A percentile compares a stretch with the other conserved stretches of the same genome.
phyloP scores from a whole-genome alignment of 53 echinoderm and acorn worm genomes.

The Mesocentrotus franciscanus region DNA sequence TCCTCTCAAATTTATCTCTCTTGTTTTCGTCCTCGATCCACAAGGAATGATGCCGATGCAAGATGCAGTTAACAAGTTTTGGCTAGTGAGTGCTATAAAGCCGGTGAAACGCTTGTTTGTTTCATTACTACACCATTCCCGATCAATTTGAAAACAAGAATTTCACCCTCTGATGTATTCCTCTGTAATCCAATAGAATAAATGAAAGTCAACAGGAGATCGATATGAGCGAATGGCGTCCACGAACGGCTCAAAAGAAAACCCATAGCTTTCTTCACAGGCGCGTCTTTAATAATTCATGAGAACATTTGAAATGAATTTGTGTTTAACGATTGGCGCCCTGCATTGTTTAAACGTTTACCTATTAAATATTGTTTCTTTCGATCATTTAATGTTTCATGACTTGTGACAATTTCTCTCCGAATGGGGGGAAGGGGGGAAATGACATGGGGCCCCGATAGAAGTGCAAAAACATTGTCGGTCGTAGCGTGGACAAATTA shows the following conservation, averaged over 20 bases:
- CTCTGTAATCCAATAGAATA: neutral
- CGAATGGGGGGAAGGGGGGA: neutral
- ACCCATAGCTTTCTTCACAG: neutral
- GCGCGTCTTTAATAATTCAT: neutral
- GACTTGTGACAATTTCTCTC: neutral
- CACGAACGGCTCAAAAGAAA: neutral
- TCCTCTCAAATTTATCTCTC: neutral
- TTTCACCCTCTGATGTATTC: neutral
- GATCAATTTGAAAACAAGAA: constrained; percentile 28
- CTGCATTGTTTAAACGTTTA: neutral
- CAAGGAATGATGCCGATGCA: neutral
- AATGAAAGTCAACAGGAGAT: constrained; percentile 17
- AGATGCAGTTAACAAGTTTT: constrained; percentile 5
- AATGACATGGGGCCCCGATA: neutral
- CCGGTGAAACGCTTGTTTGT: neutral
- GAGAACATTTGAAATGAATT: neutral
- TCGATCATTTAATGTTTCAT: neutral
- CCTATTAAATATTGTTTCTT: neutral
- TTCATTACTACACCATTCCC: constrained; percentile 4
- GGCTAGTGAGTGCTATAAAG: neutral
- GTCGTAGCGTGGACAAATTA: neutral
- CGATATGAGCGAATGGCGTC: constrained; percentile 3
- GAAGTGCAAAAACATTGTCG: neutral
- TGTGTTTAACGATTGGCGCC: neutral
- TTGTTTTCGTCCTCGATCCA: neutral